Evolutionary conservation across 2,797 vertebrate species (phyloP), one percentile per base, ranked within the genome.

Genomic region (Antennarius maculatus): DNA sequence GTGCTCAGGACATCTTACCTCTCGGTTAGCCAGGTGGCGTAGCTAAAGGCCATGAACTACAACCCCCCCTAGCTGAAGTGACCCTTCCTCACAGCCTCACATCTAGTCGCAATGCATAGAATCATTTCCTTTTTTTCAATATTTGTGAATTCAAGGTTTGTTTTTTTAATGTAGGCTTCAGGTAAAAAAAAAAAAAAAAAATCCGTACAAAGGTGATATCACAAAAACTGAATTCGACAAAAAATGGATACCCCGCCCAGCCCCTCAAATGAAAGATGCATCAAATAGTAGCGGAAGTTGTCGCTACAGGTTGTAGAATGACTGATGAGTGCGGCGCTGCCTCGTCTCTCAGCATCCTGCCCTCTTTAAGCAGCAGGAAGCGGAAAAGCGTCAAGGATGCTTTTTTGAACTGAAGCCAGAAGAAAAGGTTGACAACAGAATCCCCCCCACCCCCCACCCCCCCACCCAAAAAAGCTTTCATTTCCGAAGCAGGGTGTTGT

Each of bases 371-470:
- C 84, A 85, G 84, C 88, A 88, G 87, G 86, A 86, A 88, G 74
- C 82, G 86, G 91, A 91, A 90, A 74, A 74, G 77, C 66, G 51
- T 84, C 85, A 84, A 83, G 76, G 83, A 84, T 81, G 76, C 72
- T 66, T 83, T 83, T 81, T 80, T 81, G 59, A 83, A 77, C 65
- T 37, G 2, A 23, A 52, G 46, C 76, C 79, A 86, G 82, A 87
- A 85, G 71, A 84, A 54, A 6, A 29, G 62, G 55, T 72, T 27
- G 27, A 67, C 57, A 47, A 27, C 59, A 37, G 17, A 66, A 45
- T 16, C 7, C 48, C 52, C 57, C 47, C 43, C 45, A 28, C 67
- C 17, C 17, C 58, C 37, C 37, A 6, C 7, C 37, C 37, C 2
- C 27, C 5, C 31, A 2, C 31, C 5, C 2, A 34, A 34, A 34